Evolutionary conservation across 2,113 vertebrate genomes (phyloP).

Genomic region (Cacatua alba): DNA sequence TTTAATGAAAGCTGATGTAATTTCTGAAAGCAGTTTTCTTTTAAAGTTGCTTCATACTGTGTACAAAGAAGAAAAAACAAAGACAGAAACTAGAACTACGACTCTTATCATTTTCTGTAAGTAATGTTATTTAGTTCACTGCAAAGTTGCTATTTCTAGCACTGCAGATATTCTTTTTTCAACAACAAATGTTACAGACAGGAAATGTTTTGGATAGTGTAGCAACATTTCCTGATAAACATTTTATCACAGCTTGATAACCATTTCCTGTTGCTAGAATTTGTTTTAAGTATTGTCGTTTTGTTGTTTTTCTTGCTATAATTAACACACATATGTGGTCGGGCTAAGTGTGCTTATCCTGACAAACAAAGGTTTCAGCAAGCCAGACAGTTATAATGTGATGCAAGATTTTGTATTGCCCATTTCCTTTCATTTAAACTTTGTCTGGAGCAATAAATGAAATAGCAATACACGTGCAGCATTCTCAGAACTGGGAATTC

Average conservation of each 20-base stretch:
- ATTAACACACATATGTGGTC: slow-evolving; percentile 39
- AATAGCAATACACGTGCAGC: rapidly evolving
- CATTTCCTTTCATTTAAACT: slow-evolving; percentile 10
- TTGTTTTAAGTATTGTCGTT: slow-evolving; percentile 39
- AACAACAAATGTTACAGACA: slow-evolving; percentile 29
- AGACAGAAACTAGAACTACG: not conserved
- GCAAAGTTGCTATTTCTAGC: slow-evolving; percentile 25
- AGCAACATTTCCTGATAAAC: slow-evolving; percentile 74
- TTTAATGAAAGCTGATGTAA: not conserved
- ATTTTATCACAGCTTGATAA: slow-evolving; percentile 68
- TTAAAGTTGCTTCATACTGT: not conserved
- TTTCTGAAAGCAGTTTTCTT: not conserved
- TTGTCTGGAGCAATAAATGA: not conserved
- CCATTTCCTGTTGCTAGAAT: slow-evolving; percentile 67
- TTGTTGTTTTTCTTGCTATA: slow-evolving; percentile 59
- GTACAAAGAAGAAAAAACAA: not conserved
- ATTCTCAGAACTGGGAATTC: not conserved
- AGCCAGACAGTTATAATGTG: not conserved
- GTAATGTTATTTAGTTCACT: not conserved
- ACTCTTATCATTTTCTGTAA: not conserved
- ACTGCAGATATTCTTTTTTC: slow-evolving; percentile 6
- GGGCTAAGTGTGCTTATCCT: slow-evolving; percentile 17
- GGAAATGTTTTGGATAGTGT: slow-evolving; percentile 70
- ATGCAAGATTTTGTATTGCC: not conserved
- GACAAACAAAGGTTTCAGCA: slow-evolving; percentile 3